Percentiles rank a stretch among this genome's conserved stretches.
phyloP scores from a whole-genome alignment of 1,140 invertebrate genomes.

The Orchestia grillus region DNA sequence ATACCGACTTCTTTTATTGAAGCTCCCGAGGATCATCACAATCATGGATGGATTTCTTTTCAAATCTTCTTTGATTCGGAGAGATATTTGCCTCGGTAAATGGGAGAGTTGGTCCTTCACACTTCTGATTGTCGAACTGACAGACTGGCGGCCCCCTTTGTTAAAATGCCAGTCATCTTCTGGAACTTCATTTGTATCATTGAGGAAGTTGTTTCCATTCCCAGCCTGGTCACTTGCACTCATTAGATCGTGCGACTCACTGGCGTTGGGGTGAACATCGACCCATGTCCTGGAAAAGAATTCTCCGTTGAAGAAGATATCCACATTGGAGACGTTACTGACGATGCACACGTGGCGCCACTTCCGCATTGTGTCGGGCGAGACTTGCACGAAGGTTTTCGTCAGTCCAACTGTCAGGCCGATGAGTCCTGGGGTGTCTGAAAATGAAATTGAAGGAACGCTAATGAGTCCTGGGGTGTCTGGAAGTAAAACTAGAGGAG shows the following conservation, averaged over 20 bases:
- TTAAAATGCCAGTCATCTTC: background rate
- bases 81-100: background rate
- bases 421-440: slow-evolving; percentile 41
- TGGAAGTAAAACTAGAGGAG: background rate
- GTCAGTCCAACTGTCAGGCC: background rate
- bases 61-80: background rate
- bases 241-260: background rate
- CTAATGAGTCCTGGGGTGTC: slow-evolving; percentile 24
- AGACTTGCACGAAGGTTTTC: background rate
- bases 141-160: background rate
- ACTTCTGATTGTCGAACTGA: background rate
- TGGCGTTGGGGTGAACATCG: background rate
- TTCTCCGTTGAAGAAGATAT: background rate
- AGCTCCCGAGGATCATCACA: background rate
- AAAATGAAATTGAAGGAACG: background rate
- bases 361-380: background rate
- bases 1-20: background rate
- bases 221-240: background rate
- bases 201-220: background rate
- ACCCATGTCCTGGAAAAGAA: background rate
- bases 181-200: background rate
- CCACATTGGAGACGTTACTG: background rate
- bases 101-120: slow-evolving; percentile 19
- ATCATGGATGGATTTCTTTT: slow-evolving; percentile 3
- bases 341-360: slow-evolving; percentile 26